phyloP scores from a whole-genome alignment of 1,140 invertebrate species.

The Diorhabda carinulata region DNA sequence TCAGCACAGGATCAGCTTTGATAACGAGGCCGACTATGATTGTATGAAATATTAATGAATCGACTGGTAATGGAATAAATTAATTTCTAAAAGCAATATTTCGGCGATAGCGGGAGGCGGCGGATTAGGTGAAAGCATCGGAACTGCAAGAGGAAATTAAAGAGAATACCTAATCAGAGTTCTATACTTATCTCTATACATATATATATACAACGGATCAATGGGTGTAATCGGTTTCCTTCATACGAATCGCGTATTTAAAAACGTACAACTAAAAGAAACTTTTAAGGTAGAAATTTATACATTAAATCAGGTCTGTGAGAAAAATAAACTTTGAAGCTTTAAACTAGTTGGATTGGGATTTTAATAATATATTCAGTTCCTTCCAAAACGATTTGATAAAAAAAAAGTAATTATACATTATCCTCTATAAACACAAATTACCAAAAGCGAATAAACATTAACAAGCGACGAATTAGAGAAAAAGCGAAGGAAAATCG shows the following conservation, averaged over 20 bases:
- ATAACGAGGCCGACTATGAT: slow-evolving; percentile 23
- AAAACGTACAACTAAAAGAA: too few relatives aligned
- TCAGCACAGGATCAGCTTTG: slow-evolving; percentile 21
- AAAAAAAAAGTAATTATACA: slow-evolving; percentile 3
- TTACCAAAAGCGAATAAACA: slow-evolving; percentile 8
- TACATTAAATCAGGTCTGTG: too few relatives aligned
- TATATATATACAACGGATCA: slow-evolving; percentile 31
- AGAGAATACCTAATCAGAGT: slow-evolving; percentile 45
- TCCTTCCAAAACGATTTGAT: too few relatives aligned
- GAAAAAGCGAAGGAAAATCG: slow-evolving; percentile 7
- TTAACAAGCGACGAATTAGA: slow-evolving; percentile 11
- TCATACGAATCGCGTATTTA: too few relatives aligned
- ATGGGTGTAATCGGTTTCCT: slow-evolving; percentile 41
- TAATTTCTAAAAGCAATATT: slow-evolving; percentile 51
- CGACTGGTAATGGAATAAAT: slow-evolving; percentile 48
- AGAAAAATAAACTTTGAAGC: too few relatives aligned
- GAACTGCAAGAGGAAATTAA: slow-evolving; percentile 43
- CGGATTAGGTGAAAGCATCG: slow-evolving; percentile 35
- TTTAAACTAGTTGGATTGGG: too few relatives aligned
- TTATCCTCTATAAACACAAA: neutral
- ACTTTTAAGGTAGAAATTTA: too few relatives aligned
- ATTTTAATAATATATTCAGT: too few relatives aligned
- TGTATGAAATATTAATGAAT: slow-evolving; percentile 25
- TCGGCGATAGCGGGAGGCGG: slow-evolving; percentile 26
- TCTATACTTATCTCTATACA: slow-evolving; percentile 19